A percentile compares a stretch with the other conserved stretches of the same genome.
Conservation (phyloP, 2,113 vertebrate genomes). For the Eonycteris spelaea region DNA sequence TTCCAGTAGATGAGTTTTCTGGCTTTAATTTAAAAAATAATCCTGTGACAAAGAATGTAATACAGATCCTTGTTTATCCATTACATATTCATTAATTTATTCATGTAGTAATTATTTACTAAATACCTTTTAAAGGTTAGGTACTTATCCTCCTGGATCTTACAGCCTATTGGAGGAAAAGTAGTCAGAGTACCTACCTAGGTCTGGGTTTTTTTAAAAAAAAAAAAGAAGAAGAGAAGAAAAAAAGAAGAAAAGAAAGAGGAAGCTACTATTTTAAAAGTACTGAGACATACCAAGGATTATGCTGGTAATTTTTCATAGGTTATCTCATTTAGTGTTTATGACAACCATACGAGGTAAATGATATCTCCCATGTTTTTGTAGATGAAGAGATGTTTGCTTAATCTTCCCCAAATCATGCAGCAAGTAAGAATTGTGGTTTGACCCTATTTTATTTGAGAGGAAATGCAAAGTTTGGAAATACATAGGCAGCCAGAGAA, state of each 20-base stretch:
- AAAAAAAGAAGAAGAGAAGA: too few species aligned
- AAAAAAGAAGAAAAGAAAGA: too few species aligned
- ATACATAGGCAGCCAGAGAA: not conserved
- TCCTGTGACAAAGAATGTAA: not conserved
- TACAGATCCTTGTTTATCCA: not conserved
- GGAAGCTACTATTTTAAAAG: not conserved
- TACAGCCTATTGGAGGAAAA: not conserved
- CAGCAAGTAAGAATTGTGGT: not conserved
- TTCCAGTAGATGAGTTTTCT: not conserved
- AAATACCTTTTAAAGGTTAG: not conserved
- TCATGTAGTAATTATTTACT: not conserved
- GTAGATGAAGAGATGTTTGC: not conserved
- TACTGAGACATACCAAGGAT: not conserved
- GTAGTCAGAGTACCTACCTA: not conserved
- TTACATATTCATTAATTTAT: not conserved
- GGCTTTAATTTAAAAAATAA: conserved; percentile 26
- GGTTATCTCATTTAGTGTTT: not conserved
- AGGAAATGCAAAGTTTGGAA: conserved; percentile 6
- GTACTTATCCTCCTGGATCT: not conserved
- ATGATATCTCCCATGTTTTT: not conserved
- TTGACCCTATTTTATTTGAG: not conserved
- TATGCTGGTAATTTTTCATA: not conserved
- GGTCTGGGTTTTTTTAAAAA: not conserved
- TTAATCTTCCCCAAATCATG: not conserved
- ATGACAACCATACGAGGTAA: not conserved